Evolutionary conservation across 2,888 invertebrate genomes (phyloP), one percentile per base, ranked within the genome.

Genomic region (Drosophila cognata): DNA sequence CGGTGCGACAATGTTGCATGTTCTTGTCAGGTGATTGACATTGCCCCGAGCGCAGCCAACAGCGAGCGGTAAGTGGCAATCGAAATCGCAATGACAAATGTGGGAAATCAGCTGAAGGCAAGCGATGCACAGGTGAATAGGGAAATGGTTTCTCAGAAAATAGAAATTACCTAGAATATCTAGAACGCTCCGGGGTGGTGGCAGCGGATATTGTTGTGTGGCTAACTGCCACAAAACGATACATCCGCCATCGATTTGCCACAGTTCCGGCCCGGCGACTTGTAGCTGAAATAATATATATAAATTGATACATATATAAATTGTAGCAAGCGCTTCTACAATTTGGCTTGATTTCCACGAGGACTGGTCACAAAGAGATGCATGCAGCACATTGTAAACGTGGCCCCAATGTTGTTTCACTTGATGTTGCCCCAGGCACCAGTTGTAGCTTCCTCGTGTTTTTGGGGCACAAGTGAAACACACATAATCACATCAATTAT

Each of bases 401-500:
- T 52, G 61, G 31, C 60, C 11, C 48, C 52, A 53, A 68, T 65
- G 50, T 63, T 61, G 51, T 41, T 64, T 50, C 48, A 51, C 62
- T 68, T 68, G 72, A 75, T 72, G 69, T 53, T 52, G 53, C 89
- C 89, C 87, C 61, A 52, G 90, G 82, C 82, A 70, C 33, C 60
- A 62, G 71, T 71, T 74, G 74, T 60, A 69, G 70, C 68, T 73
- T 55, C 10, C 16, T 16, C 74, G 52, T 77, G 68, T 82, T 81
- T 73, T 72, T 55, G 55, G 55, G 74, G 63, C 74, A 71, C 84
- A 84, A 83, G 79, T 86, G 78, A 81, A 81, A 82, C 90, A 90
- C 82, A 88, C 80, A 88, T 90, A 88, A 90, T 88, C 82, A 77
- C 91, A 89, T 88, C 89, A 88, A 88, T 90, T 88, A 88, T 89